Base-by-base conservation (phyloP, 2,888 invertebrate species). In the Beris morrisii region DNA sequence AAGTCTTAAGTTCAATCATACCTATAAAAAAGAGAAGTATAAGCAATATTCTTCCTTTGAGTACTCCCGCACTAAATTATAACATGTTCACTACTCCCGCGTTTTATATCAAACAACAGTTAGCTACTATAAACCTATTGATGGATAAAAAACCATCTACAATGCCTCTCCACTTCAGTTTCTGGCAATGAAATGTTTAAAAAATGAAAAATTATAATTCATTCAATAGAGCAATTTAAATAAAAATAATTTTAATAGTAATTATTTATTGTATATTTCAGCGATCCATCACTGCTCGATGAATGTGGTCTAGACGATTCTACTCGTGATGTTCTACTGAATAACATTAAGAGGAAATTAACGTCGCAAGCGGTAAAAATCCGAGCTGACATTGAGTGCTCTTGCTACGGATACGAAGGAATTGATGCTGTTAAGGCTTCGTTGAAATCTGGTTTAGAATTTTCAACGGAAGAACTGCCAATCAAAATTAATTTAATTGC, bases 401-500 rank as follows among this genome's bases (percentile, higher is more conserved):
- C 94, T 0, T 96, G 96, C 80, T 97, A 95, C 75, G 93, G 94
- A 1, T 99, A 98, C 76, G 98, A 99, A 79, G 99, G 99, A 32
- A 97, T 99, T 71, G 98, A 99, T 82, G 99, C 99, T 4, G 97
- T 99, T 0, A 96, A 99, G 79, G 85, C 90, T 52, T 95, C 99
- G 0, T 82, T 99, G 48, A 91, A 88, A 79, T 86, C 93, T 70
- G 99, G 99, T 1, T 86, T 99, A 45, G 88, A 91, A 48, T 84
- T 95, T 63, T 96, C 97, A 4, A 95, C 95, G 0, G 90, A 91
- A 73, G 95, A 95, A 73, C 85, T 98, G 82, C 97, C 97, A 0
- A 95, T 99, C 73, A 97, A 96, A 86, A 99, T 99, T 74, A 98
- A 99, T 83, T 85, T 99, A 72, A 99, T 99, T 78, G 99, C 99